phyloP scores from a whole-genome alignment of 2,888 invertebrate genomes.

The Synanthedon tipuliformis region DNA sequence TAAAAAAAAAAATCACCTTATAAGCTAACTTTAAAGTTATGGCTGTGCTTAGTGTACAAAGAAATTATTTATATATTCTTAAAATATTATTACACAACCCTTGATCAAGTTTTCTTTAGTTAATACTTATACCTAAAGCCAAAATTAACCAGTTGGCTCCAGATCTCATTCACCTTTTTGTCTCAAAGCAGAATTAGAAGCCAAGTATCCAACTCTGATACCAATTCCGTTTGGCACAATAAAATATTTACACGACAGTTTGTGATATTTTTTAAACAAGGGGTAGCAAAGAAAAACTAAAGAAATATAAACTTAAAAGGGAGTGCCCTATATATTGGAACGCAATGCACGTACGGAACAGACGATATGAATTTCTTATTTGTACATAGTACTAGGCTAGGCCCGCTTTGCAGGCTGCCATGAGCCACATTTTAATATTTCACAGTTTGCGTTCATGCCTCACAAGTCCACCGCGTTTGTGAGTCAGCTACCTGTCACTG shows the following conservation, averaged over 20 bases:
- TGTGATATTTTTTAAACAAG: slow-evolving; percentile 2
- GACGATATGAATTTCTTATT: slow-evolving; percentile 4
- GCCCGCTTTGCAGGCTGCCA: slow-evolving; percentile 12
- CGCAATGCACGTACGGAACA: slow-evolving; percentile 28
- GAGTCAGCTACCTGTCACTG: background rate
- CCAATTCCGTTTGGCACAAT: background rate
- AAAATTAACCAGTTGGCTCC: too few relatives aligned
- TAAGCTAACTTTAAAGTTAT: too few relatives aligned
- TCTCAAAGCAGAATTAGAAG: too few relatives aligned
- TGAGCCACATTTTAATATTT: slow-evolving; percentile 30
- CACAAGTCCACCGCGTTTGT: slow-evolving; percentile 1
- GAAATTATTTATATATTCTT: too few relatives aligned
- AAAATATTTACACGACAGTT: slow-evolving; percentile 11
- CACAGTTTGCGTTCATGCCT: slow-evolving; percentile 20
- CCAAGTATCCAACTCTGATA: background rate
- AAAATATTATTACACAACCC: too few relatives aligned
- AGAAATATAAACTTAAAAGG: background rate
- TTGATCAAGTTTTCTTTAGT: too few relatives aligned
- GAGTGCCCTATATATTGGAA: slow-evolving; percentile 27
- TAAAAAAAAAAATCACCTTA: too few relatives aligned
- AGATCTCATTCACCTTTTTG: too few relatives aligned
- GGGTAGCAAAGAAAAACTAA: slow-evolving; percentile 3
- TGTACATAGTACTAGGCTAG: slow-evolving; percentile 24
- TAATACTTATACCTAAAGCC: too few relatives aligned
- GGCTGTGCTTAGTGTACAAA: too few relatives aligned